A percentile compares a stretch with the other conserved stretches of the same genome.
Evolutionary conservation across 2,113 vertebrate genomes (phyloP).

Genomic region (Myrmecophaga tridactyla): DNA sequence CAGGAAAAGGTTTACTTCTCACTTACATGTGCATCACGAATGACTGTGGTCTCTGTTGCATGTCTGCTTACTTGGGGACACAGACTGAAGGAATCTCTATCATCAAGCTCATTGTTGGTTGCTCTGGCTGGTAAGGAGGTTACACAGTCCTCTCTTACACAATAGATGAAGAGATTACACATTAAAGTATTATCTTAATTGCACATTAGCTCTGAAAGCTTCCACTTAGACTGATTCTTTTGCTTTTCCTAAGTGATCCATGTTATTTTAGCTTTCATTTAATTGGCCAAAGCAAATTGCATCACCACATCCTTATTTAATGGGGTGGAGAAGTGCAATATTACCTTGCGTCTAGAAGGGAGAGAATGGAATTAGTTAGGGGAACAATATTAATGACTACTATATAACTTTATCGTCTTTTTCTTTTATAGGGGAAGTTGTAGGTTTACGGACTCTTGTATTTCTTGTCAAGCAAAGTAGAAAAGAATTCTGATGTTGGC

Average conservation of each 20-base stretch:
- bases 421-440: too few species aligned
- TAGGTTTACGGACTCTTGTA: background rate
- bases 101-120: background rate
- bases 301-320: background rate
- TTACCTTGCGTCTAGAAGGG: background rate
- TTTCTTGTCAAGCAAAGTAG: background rate
- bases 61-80: background rate
- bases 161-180: too few species aligned
- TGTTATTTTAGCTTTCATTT: background rate
- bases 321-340: background rate
- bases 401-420: background rate
- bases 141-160: too few species aligned
- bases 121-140: background rate
- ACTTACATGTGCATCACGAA: background rate
- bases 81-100: background rate
- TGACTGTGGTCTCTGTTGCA: background rate
- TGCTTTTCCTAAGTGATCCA: background rate
- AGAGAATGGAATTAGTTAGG: background rate
- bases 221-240: background rate
- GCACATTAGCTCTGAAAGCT: background rate
- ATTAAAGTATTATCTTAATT: too few species aligned
- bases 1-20: background rate
- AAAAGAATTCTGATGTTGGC: background rate
- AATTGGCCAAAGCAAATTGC: background rate
- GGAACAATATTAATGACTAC: background rate